A percentile compares a stretch with the other conserved stretches of the same genome.
phyloP scores from a whole-genome alignment of 1,140 invertebrate genomes.

The Berghia stephanieae region DNA sequence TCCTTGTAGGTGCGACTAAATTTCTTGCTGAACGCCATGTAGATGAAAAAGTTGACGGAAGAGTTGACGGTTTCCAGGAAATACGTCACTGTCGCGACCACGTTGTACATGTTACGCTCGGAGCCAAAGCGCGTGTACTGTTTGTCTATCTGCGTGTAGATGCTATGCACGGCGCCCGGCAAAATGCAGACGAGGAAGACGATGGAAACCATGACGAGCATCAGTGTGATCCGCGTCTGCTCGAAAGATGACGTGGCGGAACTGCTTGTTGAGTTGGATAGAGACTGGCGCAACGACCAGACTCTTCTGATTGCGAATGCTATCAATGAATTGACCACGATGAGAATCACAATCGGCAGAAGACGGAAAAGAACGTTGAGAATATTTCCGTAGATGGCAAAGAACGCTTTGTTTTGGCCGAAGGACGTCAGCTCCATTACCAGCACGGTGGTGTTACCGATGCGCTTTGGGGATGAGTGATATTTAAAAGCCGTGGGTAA shows the following conservation, averaged over 20 bases:
- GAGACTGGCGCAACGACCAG: conserved; percentile 37
- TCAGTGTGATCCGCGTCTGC: conserved; percentile 53
- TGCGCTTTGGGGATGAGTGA: conserved; percentile 20
- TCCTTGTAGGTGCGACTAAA: conserved; percentile 52
- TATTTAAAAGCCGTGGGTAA: conserved; percentile 55
- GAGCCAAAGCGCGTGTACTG: conserved; percentile 46
- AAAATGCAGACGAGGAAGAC: conserved; percentile 55
- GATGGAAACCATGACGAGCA: conserved; percentile 53
- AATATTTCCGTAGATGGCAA: conserved; percentile 45
- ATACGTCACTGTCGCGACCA: conserved; percentile 48
- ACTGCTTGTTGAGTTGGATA: conserved; percentile 36
- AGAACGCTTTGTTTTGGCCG: conserved; percentile 47
- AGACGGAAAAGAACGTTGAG: conserved; percentile 55
- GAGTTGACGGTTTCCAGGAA: conserved; percentile 57
- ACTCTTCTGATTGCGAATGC: conserved; percentile 46
- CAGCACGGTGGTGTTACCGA: conserved; percentile 33
- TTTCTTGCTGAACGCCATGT: conserved; percentile 56
- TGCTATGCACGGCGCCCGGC: conserved; percentile 54
- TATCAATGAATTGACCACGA: conserved; percentile 50
- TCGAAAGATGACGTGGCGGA: conserved; percentile 38
- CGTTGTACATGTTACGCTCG: conserved; percentile 44
- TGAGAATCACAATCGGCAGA: conserved; percentile 46
- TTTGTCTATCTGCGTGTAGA: conserved; percentile 38
- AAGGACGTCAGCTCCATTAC: conserved; percentile 39
- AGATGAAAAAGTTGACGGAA: conserved; percentile 59